A percentile compares a stretch with the other conserved stretches of the same genome.
Conservation (phyloP, 2,113 vertebrate genomes). For the Centropus unirufus region DNA sequence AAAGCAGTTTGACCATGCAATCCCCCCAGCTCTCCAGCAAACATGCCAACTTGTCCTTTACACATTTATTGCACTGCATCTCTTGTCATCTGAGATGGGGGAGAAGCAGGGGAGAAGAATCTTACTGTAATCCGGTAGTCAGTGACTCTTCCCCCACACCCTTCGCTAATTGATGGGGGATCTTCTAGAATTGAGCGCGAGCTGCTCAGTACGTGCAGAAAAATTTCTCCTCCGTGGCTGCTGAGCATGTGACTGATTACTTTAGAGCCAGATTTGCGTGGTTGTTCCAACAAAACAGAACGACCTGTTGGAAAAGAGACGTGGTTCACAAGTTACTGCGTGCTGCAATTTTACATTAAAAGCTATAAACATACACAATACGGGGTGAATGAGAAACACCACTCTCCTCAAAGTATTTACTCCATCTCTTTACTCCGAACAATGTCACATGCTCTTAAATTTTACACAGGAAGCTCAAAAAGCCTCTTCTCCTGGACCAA, state of each 20-base stretch:
- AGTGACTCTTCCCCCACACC: slow-evolving; percentile 95
- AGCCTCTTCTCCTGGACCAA: not conserved
- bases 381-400: not conserved
- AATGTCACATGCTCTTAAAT: not conserved
- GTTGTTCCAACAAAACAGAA: slow-evolving; percentile 95
- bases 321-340: not conserved
- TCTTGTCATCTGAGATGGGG: not conserved
- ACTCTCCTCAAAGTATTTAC: not conserved
- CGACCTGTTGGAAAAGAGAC: slow-evolving; percentile 83
- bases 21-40: not conserved
- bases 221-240: slow-evolving; percentile 97
- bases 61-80: not conserved
- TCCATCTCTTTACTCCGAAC: not conserved
- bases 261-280: slow-evolving; percentile 97
- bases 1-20: not conserved
- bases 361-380: not conserved
- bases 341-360: not conserved
- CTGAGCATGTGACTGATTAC: slow-evolving; percentile 99
- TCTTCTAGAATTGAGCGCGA: slow-evolving; percentile 96
- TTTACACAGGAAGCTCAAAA: not conserved
- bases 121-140: slow-evolving; percentile 98
- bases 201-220: slow-evolving; percentile 94
- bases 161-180: slow-evolving; percentile 97
- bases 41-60: not conserved
- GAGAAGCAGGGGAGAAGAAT: not conserved